phyloP scores from a whole-genome alignment of 2,113 vertebrate species.

The Pogonocichla stellata region DNA sequence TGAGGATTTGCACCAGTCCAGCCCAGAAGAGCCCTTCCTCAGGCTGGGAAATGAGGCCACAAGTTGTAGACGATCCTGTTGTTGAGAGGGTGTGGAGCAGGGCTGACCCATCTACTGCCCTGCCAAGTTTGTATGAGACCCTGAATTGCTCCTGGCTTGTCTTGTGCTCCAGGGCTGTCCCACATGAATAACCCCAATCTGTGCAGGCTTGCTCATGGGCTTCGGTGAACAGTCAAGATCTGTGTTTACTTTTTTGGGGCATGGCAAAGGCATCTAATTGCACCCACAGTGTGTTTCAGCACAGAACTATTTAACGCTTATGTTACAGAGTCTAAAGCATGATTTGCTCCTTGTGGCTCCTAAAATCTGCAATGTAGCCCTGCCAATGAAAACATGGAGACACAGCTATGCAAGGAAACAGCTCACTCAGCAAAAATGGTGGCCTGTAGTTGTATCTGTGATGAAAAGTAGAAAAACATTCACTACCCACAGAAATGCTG shows the following conservation, averaged over 20 bases:
- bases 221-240: not conserved
- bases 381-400: conserved; percentile 58
- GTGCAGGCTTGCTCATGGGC: not conserved
- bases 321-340: conserved; percentile 11
- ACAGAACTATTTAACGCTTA: conserved; percentile 19
- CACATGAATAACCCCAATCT: not conserved
- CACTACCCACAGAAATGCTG: conserved; percentile 45
- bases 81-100: not conserved
- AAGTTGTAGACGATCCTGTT: not conserved
- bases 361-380: conserved; percentile 3
- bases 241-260: not conserved
- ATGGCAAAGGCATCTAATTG: conserved; percentile 5
- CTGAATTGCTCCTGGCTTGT: not conserved
- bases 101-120: not conserved
- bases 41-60: not conserved
- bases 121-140: not conserved
- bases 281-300: conserved; percentile 25
- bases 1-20: not conserved
- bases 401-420: conserved; percentile 19
- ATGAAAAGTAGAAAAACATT: conserved; percentile 29
- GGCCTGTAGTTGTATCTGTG: conserved; percentile 17
- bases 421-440: conserved; percentile 45
- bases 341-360: conserved; percentile 38
- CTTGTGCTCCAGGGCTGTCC: not conserved
- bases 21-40: not conserved